Evolutionary conservation across 2,888 invertebrate species (phyloP).

Genomic region (Busseola fusca): DNA sequence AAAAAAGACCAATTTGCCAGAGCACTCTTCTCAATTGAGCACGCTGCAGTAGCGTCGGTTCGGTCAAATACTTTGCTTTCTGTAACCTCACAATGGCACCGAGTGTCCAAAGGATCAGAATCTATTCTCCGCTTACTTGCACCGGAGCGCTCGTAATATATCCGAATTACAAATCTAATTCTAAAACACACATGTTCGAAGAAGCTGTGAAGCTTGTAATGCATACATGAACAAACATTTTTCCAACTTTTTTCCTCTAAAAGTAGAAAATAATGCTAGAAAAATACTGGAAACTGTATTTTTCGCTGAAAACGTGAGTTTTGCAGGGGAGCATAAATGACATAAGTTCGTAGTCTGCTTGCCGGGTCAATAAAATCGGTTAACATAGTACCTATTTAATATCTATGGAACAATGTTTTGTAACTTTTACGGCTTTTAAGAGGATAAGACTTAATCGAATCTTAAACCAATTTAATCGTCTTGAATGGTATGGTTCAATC

Average conservation of each 20-base stretch:
- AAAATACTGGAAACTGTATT: constrained; percentile 34
- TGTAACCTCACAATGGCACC: constrained; percentile 39
- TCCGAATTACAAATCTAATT: constrained; percentile 20
- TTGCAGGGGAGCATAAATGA: constrained; percentile 49
- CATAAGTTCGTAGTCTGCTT: constrained; percentile 43
- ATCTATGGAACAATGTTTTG: constrained; percentile 7
- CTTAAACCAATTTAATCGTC: neutral
- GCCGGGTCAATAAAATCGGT: constrained; percentile 42
- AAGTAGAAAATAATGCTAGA: constrained; percentile 17
- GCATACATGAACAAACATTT: constrained; percentile 12
- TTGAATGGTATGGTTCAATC: neutral
- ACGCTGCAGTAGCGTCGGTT: neutral
- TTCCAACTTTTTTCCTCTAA: neutral
- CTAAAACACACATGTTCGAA: neutral
- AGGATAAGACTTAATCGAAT: constrained; percentile 10
- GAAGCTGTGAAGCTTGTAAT: constrained; percentile 7
- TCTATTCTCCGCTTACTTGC: constrained; percentile 28
- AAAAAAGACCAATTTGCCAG: neutral
- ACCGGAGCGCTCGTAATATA: constrained; percentile 9
- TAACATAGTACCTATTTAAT: constrained; percentile 20
- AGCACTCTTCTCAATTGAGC: constrained; percentile 27
- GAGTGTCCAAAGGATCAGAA: constrained; percentile 37
- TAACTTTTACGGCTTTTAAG: constrained; percentile 3
- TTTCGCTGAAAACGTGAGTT: constrained; percentile 44
- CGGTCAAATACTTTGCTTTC: constrained; percentile 36